Evolutionary conservation across 2,797 vertebrate species (phyloP).

Genomic region (Harpagifer antarcticus): DNA sequence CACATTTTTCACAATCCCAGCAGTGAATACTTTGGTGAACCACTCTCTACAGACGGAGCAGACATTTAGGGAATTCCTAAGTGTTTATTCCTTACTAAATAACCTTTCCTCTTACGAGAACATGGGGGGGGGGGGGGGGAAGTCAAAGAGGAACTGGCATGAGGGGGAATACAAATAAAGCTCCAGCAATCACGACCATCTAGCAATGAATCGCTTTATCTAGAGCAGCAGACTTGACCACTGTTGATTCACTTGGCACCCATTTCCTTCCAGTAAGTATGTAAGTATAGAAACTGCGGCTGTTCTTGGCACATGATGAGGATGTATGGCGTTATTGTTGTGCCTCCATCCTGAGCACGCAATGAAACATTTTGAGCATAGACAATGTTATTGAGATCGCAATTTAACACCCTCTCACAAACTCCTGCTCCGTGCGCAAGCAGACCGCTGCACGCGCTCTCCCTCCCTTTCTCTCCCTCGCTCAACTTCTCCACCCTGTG

Average conservation of each 20-base stretch:
- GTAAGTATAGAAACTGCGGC: conserved; percentile 35
- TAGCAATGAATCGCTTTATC: neutral
- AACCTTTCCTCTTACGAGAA: neutral
- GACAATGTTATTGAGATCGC: too few relatives aligned
- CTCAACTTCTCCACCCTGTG: too few relatives aligned
- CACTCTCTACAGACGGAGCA: neutral
- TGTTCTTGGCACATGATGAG: conserved; percentile 13
- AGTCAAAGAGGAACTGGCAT: neutral
- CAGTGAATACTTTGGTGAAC: neutral
- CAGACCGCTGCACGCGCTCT: too few relatives aligned
- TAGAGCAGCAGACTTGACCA: neutral
- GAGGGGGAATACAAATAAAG: neutral
- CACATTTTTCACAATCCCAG: too few relatives aligned
- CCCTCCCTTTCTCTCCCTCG: too few relatives aligned
- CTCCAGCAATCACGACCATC: neutral
- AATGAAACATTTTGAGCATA: too few relatives aligned
- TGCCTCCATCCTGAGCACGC: too few relatives aligned
- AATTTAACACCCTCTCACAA: too few relatives aligned
- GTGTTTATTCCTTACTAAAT: neutral
- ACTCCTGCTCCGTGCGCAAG: too few relatives aligned
- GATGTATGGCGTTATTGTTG: neutral
- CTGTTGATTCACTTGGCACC: conserved; percentile 3
- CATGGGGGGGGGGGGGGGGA: neutral
- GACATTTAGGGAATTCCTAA: neutral
- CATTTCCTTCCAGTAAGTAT: conserved; percentile 13